Conservation (phyloP, 2,888 invertebrate genomes). For the Caenorhabditis sp. region DNA sequence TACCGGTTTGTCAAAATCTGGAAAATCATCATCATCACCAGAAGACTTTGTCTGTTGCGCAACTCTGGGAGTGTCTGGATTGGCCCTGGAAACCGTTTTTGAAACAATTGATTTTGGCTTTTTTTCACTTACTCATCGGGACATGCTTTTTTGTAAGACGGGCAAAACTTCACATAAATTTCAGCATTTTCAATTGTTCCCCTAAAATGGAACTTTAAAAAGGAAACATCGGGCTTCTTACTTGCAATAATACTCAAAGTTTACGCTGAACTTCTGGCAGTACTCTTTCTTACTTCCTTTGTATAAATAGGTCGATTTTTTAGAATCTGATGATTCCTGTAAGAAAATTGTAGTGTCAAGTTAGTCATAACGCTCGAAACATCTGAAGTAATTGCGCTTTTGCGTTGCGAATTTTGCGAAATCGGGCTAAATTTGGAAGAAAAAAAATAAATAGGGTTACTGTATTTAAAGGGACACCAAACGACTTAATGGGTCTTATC, state of each 20-base stretch:
- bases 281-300: constrained; percentile 49
- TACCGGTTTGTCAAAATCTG: constrained; percentile 44
- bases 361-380: too few relatives aligned
- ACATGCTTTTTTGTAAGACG: constrained; percentile 42
- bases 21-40: constrained; percentile 29
- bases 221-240: neutral
- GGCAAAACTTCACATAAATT: constrained; percentile 49
- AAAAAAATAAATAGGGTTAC: too few relatives aligned
- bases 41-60: neutral
- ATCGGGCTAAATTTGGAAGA: too few relatives aligned
- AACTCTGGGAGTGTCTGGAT: neutral
- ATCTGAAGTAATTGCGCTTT: too few relatives aligned
- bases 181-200: constrained; percentile 38
- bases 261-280: constrained; percentile 51
- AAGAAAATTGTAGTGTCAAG: neutral
- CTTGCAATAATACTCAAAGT: constrained; percentile 54
- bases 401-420: too few relatives aligned
- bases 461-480: too few relatives aligned
- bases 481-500: too few relatives aligned
- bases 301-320: constrained; percentile 35
- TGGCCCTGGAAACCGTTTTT: neutral
- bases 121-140: constrained; percentile 2
- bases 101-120: neutral
- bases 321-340: constrained; percentile 7
- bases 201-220: constrained; percentile 8